phyloP scores from a whole-genome alignment of 1,140 invertebrate genomes.

The Araneus ventricosus region DNA sequence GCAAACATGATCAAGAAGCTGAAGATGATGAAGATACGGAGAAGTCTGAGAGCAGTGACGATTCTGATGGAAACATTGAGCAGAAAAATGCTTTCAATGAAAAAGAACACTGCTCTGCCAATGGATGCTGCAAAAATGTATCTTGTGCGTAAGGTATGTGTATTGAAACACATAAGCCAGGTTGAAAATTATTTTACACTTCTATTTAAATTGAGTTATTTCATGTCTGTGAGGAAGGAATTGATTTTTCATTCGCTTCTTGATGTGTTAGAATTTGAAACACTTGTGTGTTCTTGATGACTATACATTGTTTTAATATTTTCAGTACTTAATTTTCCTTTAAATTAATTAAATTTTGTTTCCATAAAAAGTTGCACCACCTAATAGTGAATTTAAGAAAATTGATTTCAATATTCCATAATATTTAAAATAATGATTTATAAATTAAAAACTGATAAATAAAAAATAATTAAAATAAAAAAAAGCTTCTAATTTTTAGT shows the following conservation, averaged over 20 bases:
- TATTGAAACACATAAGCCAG: background rate
- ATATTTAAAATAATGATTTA: too few species aligned
- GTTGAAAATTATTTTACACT: background rate
- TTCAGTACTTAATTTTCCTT: too few species aligned
- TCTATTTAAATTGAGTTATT: background rate
- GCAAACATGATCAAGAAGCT: background rate
- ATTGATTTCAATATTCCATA: too few species aligned
- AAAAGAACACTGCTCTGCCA: background rate
- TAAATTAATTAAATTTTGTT: too few species aligned
- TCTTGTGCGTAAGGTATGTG: background rate
- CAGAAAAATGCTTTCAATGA: background rate
- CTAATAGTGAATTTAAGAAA: too few species aligned
- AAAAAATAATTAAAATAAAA: too few species aligned
- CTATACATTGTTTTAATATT: too few species aligned
- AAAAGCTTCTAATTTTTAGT: too few species aligned
- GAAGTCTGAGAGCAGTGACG: background rate
- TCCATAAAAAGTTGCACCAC: too few species aligned
- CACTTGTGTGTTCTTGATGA: too few species aligned
- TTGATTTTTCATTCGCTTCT: background rate
- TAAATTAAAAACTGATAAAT: too few species aligned
- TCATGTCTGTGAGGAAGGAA: background rate
- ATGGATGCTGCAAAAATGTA: conserved; percentile 28
- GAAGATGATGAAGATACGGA: background rate
- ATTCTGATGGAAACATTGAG: background rate
- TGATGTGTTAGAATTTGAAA: background rate